Evolutionary conservation across 2,888 invertebrate genomes (phyloP).

Genomic region (Drosophila fungiperda): DNA sequence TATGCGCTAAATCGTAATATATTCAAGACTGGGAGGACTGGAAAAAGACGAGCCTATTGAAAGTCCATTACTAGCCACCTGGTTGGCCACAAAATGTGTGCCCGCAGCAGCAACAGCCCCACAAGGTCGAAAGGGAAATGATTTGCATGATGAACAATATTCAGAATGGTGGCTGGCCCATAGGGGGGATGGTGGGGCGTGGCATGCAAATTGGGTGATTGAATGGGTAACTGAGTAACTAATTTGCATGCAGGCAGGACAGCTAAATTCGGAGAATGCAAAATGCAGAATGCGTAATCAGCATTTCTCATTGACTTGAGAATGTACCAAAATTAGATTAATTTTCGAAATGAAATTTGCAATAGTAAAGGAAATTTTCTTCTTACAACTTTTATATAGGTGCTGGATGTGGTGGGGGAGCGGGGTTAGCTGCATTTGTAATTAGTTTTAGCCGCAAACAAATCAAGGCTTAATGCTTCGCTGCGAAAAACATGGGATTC

Average conservation of each 20-base stretch:
- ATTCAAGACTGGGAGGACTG: neutral
- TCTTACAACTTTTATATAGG: slow-evolving; percentile 21
- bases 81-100: slow-evolving; percentile 62
- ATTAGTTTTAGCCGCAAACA: slow-evolving; percentile 76
- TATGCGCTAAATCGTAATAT: slow-evolving; percentile 28
- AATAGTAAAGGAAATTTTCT: slow-evolving; percentile 42
- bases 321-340: slow-evolving; percentile 72
- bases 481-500: slow-evolving; percentile 37
- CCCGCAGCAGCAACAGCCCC: slow-evolving; percentile 3
- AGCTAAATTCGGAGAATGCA: slow-evolving; percentile 21
- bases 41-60: slow-evolving; percentile 42
- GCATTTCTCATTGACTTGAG: slow-evolving; percentile 72
- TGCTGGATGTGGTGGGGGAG: neutral
- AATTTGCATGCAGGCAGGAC: slow-evolving; percentile 68
- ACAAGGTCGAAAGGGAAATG: slow-evolving; percentile 42
- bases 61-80: slow-evolving; percentile 63
- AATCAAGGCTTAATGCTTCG: slow-evolving; percentile 69
- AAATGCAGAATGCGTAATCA: slow-evolving; percentile 69
- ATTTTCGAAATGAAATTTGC: slow-evolving; percentile 73
- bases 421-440: slow-evolving; percentile 58
- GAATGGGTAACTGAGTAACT: slow-evolving; percentile 28
- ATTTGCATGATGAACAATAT: slow-evolving; percentile 63
- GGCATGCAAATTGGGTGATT: slow-evolving; percentile 22
- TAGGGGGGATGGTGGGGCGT: slow-evolving; percentile 12
- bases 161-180: slow-evolving; percentile 8